Percentiles rank a stretch among this genome's conserved stretches.
Conservation (phyloP, 2,113 vertebrate genomes). For the Coptodon bakossiorum region DNA sequence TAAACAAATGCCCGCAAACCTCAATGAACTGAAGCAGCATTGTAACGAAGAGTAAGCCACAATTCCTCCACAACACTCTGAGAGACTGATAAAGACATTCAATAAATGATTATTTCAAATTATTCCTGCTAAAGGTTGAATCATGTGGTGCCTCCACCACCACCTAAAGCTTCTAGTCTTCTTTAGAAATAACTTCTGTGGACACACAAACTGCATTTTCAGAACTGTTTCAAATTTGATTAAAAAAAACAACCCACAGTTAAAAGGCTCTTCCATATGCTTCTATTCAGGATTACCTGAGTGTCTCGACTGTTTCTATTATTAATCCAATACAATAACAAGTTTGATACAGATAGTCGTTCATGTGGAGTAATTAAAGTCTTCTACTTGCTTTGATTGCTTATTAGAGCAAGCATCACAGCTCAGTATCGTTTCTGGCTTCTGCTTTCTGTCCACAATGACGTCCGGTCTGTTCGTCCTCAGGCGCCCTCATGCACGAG, state of each 20-base stretch:
- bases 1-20: neutral
- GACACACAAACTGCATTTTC: neutral
- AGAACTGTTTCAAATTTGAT: neutral
- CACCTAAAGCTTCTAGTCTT: neutral
- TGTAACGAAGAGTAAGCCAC: neutral
- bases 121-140: neutral
- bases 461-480: neutral
- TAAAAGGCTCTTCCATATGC: neutral
- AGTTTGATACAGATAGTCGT: neutral
- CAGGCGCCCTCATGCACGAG: conserved; percentile 92
- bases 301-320: neutral
- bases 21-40: neutral
- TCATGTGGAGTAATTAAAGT: neutral
- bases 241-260: neutral
- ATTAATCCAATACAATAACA: neutral
- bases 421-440: neutral
- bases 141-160: neutral
- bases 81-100: neutral
- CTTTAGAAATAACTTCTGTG: neutral
- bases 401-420: neutral
- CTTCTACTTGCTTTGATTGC: neutral
- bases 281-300: neutral
- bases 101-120: accelerated
- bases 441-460: neutral
- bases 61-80: neutral